These are phyloP conservation scores for Polietes domitor DNA, from an alignment of 2,888 invertebrate species.

Conservation along the genomic window DNA sequence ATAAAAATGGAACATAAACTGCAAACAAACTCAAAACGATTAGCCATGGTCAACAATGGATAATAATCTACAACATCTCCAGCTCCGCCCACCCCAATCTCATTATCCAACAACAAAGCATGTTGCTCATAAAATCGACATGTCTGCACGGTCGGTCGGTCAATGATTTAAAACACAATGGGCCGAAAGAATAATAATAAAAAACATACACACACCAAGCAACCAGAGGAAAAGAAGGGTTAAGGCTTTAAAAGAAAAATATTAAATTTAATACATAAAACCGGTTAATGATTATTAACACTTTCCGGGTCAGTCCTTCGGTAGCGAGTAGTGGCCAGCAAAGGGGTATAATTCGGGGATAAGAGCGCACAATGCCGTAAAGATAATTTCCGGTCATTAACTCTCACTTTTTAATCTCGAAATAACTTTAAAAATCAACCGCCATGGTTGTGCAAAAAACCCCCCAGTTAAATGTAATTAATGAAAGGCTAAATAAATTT, in stretches of 20 bases:
- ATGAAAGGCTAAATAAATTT: neutral
- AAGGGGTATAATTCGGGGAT: neutral
- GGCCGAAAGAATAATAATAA: neutral
- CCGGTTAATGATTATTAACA: conserved; percentile 16
- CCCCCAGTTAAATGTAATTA: neutral
- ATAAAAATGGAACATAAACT: conserved; percentile 17
- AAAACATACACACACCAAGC: neutral
- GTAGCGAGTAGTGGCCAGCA: neutral
- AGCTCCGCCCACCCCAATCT: too few species aligned
- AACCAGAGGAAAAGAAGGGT: neutral
- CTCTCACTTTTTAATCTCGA: conserved; percentile 16
- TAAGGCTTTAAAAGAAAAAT: conserved; percentile 8
- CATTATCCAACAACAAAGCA: neutral
- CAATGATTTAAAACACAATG: conserved; percentile 13
- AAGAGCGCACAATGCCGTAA: neutral
- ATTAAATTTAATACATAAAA: conserved; percentile 6
- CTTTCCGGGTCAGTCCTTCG: neutral
- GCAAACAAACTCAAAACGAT: conserved; percentile 10
- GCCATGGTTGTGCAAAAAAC: neutral
- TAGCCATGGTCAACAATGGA: conserved; percentile 20
- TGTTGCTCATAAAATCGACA: neutral
- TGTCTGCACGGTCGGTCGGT: conserved; percentile 8
- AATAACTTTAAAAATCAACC: conserved; percentile 10
- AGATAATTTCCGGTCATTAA: conserved; percentile 57
- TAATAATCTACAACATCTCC: neutral